Percentiles rank a stretch among this genome's conserved stretches.
phyloP scores from a whole-genome alignment of 2,888 invertebrate species.

The Phymatocera aterrima region DNA sequence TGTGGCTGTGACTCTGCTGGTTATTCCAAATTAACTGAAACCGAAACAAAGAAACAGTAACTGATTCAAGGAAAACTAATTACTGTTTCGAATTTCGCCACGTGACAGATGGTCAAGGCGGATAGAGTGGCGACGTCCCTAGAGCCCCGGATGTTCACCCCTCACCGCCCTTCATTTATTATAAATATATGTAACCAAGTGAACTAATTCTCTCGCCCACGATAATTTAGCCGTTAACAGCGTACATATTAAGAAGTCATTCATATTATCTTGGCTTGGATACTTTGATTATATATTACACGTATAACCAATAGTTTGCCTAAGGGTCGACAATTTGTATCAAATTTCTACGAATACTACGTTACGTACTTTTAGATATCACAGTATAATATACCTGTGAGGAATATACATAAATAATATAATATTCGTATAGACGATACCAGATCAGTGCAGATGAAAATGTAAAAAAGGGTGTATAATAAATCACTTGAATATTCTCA shows the following conservation, averaged over 20 bases:
- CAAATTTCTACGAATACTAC: constrained; percentile 16
- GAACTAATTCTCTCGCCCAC: not conserved
- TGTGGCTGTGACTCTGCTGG: constrained; percentile 23
- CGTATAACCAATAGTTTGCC: not conserved
- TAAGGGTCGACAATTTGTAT: not conserved
- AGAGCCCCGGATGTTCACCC: constrained; percentile 46
- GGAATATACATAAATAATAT: not conserved
- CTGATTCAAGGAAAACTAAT: not conserved
- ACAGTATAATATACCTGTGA: not conserved
- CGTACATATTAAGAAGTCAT: not conserved
- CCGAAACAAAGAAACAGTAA: no score
- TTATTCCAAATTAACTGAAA: not conserved
- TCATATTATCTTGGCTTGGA: not conserved
- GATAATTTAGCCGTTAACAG: not conserved
- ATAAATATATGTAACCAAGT: not conserved
- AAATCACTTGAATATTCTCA: constrained; percentile 42
- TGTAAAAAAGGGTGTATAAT: constrained; percentile 31
- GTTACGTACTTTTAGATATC: no score
- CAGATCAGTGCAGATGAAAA: constrained; percentile 3
- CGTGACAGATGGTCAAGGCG: constrained; percentile 7
- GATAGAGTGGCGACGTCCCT: constrained; percentile 46
- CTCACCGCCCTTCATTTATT: constrained; percentile 41
- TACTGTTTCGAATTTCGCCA: constrained; percentile 1
- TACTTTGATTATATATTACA: not conserved
- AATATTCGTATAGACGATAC: not conserved